Evolutionary conservation across 2,888 invertebrate genomes (phyloP).

Genomic region (Polyploca ridens): DNA sequence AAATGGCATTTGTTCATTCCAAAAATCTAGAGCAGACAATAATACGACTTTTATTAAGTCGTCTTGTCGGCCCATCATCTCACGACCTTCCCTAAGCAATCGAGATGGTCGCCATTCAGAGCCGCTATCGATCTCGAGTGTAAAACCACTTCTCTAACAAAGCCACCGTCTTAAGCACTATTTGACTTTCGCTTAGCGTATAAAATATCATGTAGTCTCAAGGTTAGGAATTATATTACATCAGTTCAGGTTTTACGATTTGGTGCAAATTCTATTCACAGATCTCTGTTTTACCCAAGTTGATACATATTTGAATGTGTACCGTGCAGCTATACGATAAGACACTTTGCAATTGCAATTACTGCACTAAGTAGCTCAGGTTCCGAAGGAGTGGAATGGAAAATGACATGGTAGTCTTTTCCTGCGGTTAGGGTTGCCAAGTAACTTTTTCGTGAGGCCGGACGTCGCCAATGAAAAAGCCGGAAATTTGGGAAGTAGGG

Average conservation of each 20-base stretch:
- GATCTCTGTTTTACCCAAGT: too few species aligned
- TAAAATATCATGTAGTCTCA: slow-evolving; percentile 11
- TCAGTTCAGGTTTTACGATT: background rate
- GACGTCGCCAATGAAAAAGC: too few species aligned
- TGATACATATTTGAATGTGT: too few species aligned
- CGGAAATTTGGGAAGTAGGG: too few species aligned
- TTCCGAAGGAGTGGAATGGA: too few species aligned
- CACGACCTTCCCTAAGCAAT: slow-evolving; percentile 3
- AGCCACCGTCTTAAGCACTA: slow-evolving; percentile 22
- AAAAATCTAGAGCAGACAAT: background rate
- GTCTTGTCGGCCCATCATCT: background rate
- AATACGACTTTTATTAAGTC: background rate
- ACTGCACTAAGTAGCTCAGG: too few species aligned
- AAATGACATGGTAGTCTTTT: too few species aligned
- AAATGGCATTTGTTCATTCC: background rate
- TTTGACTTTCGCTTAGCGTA: slow-evolving; percentile 10
- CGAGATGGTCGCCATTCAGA: slow-evolving; percentile 31
- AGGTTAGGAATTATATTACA: slow-evolving; percentile 7
- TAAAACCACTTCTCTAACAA: slow-evolving; percentile 37
- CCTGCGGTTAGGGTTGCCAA: too few species aligned
- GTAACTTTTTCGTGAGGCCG: too few species aligned
- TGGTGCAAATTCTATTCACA: background rate
- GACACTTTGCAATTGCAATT: too few species aligned
- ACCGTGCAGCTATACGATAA: too few species aligned
- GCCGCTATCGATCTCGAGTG: slow-evolving; percentile 46